Evolutionary conservation across 1,140 invertebrate genomes (phyloP).

Genomic region (Ostrea denselamellosa): DNA sequence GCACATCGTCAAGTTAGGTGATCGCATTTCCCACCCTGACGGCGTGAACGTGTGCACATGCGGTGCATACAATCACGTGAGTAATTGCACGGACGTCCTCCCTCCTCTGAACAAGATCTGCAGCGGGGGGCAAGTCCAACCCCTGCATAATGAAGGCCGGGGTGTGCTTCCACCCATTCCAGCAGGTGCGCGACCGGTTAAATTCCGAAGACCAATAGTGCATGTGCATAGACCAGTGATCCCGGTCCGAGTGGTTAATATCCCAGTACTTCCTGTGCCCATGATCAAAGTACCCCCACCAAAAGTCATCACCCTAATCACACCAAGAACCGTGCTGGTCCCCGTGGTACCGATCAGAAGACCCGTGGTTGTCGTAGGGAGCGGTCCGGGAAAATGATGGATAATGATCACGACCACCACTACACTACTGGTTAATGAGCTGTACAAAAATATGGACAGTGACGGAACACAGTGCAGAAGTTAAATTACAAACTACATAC

Average conservation of each 20-base stretch:
- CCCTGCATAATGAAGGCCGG: background rate
- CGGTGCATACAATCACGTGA: slow-evolving; percentile 21
- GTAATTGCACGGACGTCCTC: slow-evolving; percentile 21
- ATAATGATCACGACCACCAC: background rate
- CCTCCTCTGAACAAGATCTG: background rate
- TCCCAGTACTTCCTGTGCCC: background rate
- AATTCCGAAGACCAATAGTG: background rate
- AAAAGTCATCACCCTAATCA: background rate
- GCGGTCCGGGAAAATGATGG: background rate
- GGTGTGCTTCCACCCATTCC: background rate
- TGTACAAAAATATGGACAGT: background rate
- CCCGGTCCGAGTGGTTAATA: background rate
- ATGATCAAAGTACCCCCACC: background rate
- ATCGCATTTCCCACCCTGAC: slow-evolving; percentile 18
- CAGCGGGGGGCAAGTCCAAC: slow-evolving; percentile 4
- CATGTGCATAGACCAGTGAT: background rate
- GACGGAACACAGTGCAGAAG: background rate
- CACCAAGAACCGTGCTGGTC: background rate
- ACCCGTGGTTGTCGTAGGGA: background rate
- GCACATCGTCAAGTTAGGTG: background rate
- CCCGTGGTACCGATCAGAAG: background rate
- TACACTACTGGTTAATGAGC: background rate
- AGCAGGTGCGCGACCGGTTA: background rate
- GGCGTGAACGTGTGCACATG: slow-evolving; percentile 18
- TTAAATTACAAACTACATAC: background rate